Percentiles rank a stretch among this genome's conserved stretches.
Conservation (phyloP, 2,797 vertebrate genomes). For the Coccyzus lansbergi region DNA sequence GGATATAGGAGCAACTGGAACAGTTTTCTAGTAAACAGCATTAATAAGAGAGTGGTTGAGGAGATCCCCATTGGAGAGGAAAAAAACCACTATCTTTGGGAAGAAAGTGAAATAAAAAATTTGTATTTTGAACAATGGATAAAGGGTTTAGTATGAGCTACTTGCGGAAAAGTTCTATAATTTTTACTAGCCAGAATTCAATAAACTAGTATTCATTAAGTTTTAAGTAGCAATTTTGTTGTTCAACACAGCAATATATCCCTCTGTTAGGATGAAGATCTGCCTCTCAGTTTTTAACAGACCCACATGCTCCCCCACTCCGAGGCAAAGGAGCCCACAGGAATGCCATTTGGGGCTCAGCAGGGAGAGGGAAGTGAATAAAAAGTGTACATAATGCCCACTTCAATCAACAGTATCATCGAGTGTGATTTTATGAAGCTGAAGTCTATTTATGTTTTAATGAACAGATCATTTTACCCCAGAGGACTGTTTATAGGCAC, state of each 20-base stretch:
- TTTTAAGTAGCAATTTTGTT: neutral
- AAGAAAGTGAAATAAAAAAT: neutral
- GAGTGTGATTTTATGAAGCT: neutral
- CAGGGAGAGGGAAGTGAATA: neutral
- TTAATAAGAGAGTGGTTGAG: neutral
- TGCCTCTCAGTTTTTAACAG: neutral
- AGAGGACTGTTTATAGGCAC: neutral
- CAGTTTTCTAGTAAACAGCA: neutral
- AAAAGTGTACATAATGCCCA: neutral
- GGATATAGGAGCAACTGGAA: neutral
- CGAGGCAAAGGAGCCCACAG: neutral
- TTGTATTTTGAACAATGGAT: neutral
- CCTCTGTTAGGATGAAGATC: neutral
- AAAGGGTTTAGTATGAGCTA: neutral
- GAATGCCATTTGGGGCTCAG: neutral
- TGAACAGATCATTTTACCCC: neutral
- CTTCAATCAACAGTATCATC: neutral
- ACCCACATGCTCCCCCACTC: fast-evolving
- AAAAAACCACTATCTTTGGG: neutral
- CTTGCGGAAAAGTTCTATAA: neutral
- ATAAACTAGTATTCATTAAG: neutral
- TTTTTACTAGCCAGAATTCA: neutral
- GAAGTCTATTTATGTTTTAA: neutral
- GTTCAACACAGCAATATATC: neutral
- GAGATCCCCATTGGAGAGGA: neutral